Evolutionary conservation across 2,888 invertebrate genomes (phyloP).

Genomic region (Monoplex corrugatus): DNA sequence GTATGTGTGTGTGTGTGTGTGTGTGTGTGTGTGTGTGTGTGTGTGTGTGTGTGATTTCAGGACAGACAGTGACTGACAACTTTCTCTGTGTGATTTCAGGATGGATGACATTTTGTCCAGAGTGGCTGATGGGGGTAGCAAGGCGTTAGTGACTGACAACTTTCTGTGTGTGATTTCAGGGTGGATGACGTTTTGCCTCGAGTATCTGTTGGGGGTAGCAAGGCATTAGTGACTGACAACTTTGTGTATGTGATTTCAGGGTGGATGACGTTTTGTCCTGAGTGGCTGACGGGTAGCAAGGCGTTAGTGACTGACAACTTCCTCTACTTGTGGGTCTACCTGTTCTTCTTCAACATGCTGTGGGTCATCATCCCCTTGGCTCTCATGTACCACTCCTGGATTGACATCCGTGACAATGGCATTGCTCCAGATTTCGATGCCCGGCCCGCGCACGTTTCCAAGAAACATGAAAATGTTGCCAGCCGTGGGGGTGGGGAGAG

Average conservation of each 20-base stretch:
- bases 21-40: conserved; percentile 6
- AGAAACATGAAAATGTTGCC: background rate
- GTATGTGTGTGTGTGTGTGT: too few species aligned
- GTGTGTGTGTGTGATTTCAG: background rate
- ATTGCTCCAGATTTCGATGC: conserved; percentile 2
- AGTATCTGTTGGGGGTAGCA: too few species aligned
- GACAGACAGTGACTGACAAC: too few species aligned
- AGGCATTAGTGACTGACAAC: conserved; percentile 20
- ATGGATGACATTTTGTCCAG: conserved; percentile 80
- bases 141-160: conserved; percentile 73
- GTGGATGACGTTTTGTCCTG: conserved; percentile 80
- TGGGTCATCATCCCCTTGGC: conserved; percentile 77
- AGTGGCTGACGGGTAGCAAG: conserved; percentile 75
- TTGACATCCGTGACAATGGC: conserved; percentile 56
- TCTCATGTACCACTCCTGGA: conserved; percentile 76
- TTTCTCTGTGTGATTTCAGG: conserved; percentile 64
- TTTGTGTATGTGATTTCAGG: conserved; percentile 61
- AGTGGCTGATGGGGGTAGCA: conserved; percentile 75
- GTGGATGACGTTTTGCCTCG: background rate
- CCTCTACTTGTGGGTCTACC: conserved; percentile 78
- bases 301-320: conserved; percentile 73
- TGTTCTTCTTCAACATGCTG: conserved; percentile 79
- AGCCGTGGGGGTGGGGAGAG: background rate
- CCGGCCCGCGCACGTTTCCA: background rate
- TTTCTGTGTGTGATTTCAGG: conserved; percentile 59